These are phyloP conservation scores for Erithacus rubecula DNA, from an alignment of 2,797 vertebrate genomes.

Conservation along the genomic window DNA sequence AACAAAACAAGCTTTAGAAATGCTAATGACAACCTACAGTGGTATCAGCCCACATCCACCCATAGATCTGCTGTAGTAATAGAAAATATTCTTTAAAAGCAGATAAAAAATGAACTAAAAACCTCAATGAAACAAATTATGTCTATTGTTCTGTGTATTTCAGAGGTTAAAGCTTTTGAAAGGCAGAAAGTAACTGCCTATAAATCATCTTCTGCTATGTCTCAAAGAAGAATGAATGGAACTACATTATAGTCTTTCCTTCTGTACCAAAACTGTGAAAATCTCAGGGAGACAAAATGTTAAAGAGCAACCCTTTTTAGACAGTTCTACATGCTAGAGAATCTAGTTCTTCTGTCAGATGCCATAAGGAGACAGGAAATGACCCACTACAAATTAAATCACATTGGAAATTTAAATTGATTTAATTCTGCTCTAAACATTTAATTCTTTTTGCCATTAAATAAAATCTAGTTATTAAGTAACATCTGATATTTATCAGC, in stretches of 20 bases:
- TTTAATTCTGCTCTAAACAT: not conserved
- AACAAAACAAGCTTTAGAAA: not conserved
- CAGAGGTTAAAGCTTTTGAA: not conserved
- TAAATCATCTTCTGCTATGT: not conserved
- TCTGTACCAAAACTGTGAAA: not conserved
- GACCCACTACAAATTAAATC: not conserved
- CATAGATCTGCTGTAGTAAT: not conserved
- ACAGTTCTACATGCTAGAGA: not conserved
- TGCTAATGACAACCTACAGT: not conserved
- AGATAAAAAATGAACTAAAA: not conserved
- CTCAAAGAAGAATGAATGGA: not conserved
- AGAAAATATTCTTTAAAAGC: not conserved
- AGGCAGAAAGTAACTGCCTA: not conserved
- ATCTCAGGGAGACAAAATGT: not conserved
- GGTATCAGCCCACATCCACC: not conserved
- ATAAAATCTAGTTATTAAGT: not conserved
- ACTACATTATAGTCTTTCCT: not conserved
- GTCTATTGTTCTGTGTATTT: not conserved
- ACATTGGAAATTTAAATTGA: not conserved
- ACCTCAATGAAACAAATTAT: not conserved
- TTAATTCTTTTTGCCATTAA: not conserved
- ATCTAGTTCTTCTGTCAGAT: not conserved
- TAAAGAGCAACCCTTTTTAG: not conserved
- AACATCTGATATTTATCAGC: not conserved
- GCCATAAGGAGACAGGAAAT: not conserved